Percentiles rank a stretch among this genome's conserved stretches.
These are phyloP conservation scores for Odontothrips loti DNA, from an alignment of 2,888 invertebrate species.

Conservation along the genomic window DNA sequence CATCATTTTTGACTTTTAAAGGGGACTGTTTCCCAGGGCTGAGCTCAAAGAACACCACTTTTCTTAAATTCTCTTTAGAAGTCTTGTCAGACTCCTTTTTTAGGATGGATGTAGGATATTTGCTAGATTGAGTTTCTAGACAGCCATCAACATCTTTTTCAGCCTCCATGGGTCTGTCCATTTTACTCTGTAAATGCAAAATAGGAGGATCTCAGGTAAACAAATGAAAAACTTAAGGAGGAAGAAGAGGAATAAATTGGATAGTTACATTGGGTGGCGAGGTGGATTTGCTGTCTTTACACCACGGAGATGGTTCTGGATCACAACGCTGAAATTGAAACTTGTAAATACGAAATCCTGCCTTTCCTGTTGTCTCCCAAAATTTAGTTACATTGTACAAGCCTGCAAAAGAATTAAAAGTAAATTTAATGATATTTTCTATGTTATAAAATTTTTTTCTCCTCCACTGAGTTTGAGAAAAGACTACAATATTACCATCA, in stretches of 20 bases:
- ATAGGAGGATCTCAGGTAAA: neutral
- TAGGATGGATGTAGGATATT: no score
- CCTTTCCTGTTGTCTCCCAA: conserved; percentile 44
- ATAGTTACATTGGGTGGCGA: neutral
- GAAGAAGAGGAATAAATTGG: neutral
- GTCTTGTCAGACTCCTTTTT: no score
- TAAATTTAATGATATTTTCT: neutral
- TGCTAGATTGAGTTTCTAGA: no score
- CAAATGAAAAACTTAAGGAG: neutral
- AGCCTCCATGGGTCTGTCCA: neutral
- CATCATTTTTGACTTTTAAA: neutral
- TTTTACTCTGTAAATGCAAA: neutral
- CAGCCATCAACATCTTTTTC: neutral
- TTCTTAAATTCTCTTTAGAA: neutral
- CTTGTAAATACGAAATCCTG: conserved; percentile 47
- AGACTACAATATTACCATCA: conserved; percentile 42
- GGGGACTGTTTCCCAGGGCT: neutral
- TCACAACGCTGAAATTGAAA: conserved; percentile 45
- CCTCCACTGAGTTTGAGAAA: neutral
- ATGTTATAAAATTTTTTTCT: neutral
- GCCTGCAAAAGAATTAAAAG: conserved; percentile 40
- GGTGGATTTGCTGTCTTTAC: neutral
- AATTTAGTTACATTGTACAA: conserved; percentile 46
- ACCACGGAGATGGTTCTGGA: conserved; percentile 40
- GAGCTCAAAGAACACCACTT: neutral